Conservation (phyloP, 2,113 vertebrate genomes). For the Cavia porcellus region DNA sequence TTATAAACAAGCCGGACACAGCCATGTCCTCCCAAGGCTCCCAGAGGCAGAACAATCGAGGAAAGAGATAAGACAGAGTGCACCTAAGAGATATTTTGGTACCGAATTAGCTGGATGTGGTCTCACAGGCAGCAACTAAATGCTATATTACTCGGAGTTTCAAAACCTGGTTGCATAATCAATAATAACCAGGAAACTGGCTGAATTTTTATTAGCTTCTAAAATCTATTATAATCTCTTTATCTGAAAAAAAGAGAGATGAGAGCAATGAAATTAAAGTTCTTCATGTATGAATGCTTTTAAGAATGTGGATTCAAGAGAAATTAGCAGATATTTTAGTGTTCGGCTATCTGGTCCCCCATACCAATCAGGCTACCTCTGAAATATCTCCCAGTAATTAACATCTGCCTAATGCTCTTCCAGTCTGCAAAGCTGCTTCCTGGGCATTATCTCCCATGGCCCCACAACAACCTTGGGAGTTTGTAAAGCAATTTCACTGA, state of each 20-base stretch:
- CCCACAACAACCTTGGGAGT: slow-evolving; percentile 66
- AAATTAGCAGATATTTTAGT: slow-evolving; percentile 72
- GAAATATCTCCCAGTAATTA: slow-evolving; percentile 51
- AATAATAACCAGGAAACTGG: slow-evolving; percentile 64
- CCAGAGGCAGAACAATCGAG: neutral
- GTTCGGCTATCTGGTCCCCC: neutral
- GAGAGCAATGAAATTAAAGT: slow-evolving; percentile 48
- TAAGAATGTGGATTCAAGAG: slow-evolving; percentile 53
- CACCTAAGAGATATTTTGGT: neutral
- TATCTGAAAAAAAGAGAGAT: slow-evolving; percentile 38
- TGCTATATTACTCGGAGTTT: neutral
- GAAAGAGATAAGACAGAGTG: neutral
- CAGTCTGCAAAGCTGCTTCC: neutral
- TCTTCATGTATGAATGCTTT: slow-evolving; percentile 66
- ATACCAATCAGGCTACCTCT: slow-evolving; percentile 42
- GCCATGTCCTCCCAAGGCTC: neutral
- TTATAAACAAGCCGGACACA: neutral
- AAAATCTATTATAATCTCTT: slow-evolving; percentile 70
- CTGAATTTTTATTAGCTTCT: slow-evolving; percentile 59
- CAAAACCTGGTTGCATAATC: slow-evolving; percentile 40
- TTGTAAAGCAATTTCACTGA: slow-evolving; percentile 67
- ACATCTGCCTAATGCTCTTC: neutral
- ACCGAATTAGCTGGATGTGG: slow-evolving; percentile 25
- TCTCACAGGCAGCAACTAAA: slow-evolving; percentile 26
- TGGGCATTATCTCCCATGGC: neutral